A percentile compares a stretch with the other conserved stretches of the same genome.
Conservation (phyloP, 2,113 vertebrate species). For the Nyctibius bracteatus region DNA sequence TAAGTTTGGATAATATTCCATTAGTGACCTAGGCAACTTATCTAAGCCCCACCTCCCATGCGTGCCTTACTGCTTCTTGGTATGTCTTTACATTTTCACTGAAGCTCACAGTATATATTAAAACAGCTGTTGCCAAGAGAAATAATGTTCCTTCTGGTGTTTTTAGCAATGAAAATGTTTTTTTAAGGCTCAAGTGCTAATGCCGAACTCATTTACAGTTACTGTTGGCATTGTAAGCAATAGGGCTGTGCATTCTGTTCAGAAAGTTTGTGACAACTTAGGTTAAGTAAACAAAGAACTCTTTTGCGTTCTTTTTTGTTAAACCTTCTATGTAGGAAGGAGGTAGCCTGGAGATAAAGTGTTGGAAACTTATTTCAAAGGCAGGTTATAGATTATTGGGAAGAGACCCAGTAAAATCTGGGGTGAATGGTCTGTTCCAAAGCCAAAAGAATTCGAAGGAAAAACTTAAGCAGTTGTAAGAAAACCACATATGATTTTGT, state of each 20-base stretch:
- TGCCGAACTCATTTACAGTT: conserved; percentile 9
- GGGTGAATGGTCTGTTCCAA: not conserved
- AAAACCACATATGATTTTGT: not conserved
- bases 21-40: not conserved
- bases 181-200: not conserved
- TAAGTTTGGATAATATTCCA: not conserved
- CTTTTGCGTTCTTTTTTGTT: not conserved
- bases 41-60: not conserved
- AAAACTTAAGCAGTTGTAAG: not conserved
- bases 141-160: not conserved
- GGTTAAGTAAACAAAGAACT: not conserved
- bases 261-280: not conserved
- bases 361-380: not conserved
- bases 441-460: not conserved
- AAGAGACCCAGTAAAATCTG: not conserved
- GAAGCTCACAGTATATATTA: not conserved
- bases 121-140: conserved; percentile 11
- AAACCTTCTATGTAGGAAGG: not conserved
- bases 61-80: not conserved
- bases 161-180: not conserved
- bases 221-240: not conserved
- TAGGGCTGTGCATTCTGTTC: not conserved
- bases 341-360: not conserved
- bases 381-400: not conserved
- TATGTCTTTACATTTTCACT: not conserved